Conservation (phyloP, 2,113 vertebrate species). For the Hemibagrus wyckioides region DNA sequence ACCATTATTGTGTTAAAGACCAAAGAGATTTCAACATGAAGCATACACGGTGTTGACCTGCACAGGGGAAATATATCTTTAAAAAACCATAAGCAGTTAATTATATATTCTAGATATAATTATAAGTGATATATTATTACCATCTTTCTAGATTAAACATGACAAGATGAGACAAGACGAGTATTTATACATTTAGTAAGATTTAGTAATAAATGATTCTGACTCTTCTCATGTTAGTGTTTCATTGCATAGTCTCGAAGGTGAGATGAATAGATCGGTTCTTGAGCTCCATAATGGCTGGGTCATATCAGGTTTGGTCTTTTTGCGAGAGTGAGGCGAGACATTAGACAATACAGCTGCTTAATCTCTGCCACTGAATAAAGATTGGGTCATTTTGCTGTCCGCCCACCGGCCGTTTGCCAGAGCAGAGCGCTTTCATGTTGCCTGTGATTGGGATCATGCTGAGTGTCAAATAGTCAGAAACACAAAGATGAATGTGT, state of each 20-base stretch:
- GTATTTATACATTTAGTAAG: conserved; percentile 2
- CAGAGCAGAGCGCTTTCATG: conserved; percentile 39
- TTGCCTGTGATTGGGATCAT: conserved; percentile 44
- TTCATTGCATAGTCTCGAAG: conserved; percentile 16
- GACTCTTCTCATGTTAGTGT: conserved; percentile 6
- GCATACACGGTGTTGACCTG: not conserved
- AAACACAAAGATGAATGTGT: conserved; percentile 42
- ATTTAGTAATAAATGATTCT: conserved; percentile 17
- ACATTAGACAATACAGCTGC: conserved; percentile 32
- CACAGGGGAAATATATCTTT: not conserved
- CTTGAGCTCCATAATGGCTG: not conserved
- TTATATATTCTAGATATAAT: not conserved
- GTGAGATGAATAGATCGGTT: conserved; percentile 21
- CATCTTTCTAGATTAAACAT: not conserved
- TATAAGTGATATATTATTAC: no score
- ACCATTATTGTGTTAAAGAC: not conserved
- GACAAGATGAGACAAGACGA: not conserved
- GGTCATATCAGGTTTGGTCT: conserved; percentile 24
- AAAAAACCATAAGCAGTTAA: not conserved
- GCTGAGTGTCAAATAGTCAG: conserved; percentile 37
- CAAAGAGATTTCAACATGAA: not conserved
- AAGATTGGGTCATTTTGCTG: conserved; percentile 43
- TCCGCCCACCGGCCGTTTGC: conserved; percentile 8
- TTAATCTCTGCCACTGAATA: conserved; percentile 49
- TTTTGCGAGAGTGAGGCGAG: conserved; percentile 31